Conservation (phyloP, 2,888 invertebrate genomes). For the Sesia bembeciformis region DNA sequence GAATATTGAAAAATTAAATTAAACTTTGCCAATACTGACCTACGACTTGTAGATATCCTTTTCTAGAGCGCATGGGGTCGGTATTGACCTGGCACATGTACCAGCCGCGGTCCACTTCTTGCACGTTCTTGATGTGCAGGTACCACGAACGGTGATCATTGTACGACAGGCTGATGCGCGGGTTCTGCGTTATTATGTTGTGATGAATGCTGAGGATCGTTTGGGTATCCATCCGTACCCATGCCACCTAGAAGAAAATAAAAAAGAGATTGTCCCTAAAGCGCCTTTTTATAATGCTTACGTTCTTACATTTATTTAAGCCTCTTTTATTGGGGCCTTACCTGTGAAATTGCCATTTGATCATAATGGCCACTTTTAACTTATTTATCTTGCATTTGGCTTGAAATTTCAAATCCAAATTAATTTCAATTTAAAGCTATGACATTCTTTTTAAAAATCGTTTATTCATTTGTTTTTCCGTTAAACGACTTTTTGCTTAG, state of each 20-base stretch:
- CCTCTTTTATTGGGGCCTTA: no score
- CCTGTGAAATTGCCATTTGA: no score
- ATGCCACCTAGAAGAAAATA: slow-evolving; percentile 80
- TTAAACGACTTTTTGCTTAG: no score
- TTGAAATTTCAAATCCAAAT: no score
- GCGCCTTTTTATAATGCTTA: no score
- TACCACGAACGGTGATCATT: slow-evolving; percentile 95
- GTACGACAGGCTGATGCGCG: slow-evolving; percentile 88
- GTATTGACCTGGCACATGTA: slow-evolving; percentile 95
- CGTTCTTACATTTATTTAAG: no score
- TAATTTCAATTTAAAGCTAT: no score
- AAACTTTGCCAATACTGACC: slow-evolving; percentile 74
- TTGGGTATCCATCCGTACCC: slow-evolving; percentile 95
- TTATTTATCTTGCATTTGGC: no score
- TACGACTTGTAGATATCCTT: slow-evolving; percentile 92
- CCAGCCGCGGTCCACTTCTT: slow-evolving; percentile 92
- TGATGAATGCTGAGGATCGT: slow-evolving; percentile 94
- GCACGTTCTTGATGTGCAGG: slow-evolving; percentile 89
- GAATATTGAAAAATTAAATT: neutral
- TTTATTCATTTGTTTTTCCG: no score
- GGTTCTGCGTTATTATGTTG: slow-evolving; percentile 92
- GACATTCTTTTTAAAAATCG: no score
- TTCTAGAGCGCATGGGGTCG: slow-evolving; percentile 91
- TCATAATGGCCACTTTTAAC: no score
- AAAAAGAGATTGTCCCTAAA: no score